Conservation (phyloP, 2,113 vertebrate genomes). For the Myocastor coypus region DNA sequence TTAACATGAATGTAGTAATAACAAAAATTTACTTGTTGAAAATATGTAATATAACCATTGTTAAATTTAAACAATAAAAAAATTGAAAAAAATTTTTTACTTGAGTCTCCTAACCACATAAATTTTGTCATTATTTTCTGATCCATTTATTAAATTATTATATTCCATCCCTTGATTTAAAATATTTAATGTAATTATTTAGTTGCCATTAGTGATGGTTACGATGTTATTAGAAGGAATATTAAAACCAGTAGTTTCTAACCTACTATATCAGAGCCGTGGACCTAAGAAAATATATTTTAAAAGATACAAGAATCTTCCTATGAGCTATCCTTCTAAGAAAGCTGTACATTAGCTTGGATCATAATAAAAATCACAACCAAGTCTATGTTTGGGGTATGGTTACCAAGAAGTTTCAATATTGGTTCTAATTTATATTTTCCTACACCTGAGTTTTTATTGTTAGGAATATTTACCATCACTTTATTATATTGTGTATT, state of each 20-base stretch:
- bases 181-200: not conserved
- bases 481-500: not conserved
- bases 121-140: not conserved
- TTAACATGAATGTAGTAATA: not conserved
- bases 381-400: not conserved
- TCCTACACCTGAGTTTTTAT: conserved; percentile 4
- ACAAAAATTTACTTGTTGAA: no score
- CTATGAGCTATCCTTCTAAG: not conserved
- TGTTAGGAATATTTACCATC: not conserved
- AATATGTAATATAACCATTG: no score
- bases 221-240: conserved; percentile 2
- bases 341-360: not conserved
- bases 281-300: not conserved
- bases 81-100: no score
- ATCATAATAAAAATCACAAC: not conserved
- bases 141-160: not conserved
- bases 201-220: not conserved
- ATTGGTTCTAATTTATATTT: not conserved
- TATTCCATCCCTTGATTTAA: not conserved
- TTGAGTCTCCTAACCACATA: not conserved
- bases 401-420: not conserved
- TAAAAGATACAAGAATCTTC: not conserved
- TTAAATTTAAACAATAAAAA: no score
- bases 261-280: not conserved
- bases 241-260: conserved; percentile 9